Evolutionary conservation across 64 coral and sea anemone genomes (phyloP).

Genomic region (Orbicella faveolata): DNA sequence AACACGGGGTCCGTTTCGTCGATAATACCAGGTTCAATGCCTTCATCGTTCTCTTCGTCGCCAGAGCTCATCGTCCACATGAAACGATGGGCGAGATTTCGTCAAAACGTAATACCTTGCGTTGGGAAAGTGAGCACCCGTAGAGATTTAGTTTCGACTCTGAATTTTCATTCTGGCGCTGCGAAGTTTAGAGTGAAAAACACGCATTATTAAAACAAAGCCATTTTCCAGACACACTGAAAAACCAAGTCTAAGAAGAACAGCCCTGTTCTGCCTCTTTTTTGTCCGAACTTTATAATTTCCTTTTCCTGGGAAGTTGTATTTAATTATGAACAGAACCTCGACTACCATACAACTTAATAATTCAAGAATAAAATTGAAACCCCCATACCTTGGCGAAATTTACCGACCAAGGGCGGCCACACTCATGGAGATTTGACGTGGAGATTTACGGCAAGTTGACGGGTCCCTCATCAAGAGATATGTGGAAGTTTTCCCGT

Average conservation of each 20-base stretch:
- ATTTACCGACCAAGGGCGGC: conserved; percentile 48
- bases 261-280: conserved; percentile 8
- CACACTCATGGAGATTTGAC: neutral
- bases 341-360: conserved; percentile 96
- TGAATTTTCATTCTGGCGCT: conserved; percentile 72
- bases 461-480: conserved; percentile 9
- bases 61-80: conserved; percentile 88
- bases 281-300: conserved; percentile 18
- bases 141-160: conserved; percentile 94
- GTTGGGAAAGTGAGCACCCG: conserved; percentile 43
- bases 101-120: conserved; percentile 49
- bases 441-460: neutral
- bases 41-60: conserved; percentile 92
- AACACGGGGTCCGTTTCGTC: conserved; percentile 89
- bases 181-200: conserved; percentile 32
- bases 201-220: conserved; percentile 25
- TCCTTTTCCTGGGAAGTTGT: conserved; percentile 65
- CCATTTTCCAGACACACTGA: neutral
- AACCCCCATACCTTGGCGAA: conserved; percentile 84
- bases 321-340: conserved; percentile 78
- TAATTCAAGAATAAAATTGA: conserved; percentile 99
- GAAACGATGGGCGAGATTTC: conserved; percentile 38
- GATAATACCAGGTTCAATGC: conserved; percentile 74
- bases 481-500: conserved; percentile 23
- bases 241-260: conserved; percentile 11